Evolutionary conservation across 2,888 invertebrate genomes (phyloP), one percentile per base, ranked within the genome.

Genomic region (Cylindroiulus punctatus): DNA sequence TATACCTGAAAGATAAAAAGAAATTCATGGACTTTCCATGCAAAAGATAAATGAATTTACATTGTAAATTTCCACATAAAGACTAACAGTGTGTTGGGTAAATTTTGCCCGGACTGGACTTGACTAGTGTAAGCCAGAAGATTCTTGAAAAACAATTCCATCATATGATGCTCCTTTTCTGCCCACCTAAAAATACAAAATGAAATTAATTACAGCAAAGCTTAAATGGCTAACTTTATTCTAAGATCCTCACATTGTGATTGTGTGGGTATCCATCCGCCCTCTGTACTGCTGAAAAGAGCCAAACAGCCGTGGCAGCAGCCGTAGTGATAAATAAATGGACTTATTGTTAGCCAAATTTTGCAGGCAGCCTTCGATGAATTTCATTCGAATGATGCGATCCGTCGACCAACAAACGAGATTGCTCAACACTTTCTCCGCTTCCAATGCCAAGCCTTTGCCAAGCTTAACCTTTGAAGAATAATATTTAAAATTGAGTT

Each of bases 291-390:
- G 96, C 91, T 96, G 96, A 91, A 97, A 97, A 19, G 97, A 98
- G 4, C 96, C 96, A 89, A 98, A 94, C 84, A 98, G 91, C 91
- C 98, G 98, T 19, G 98, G 97, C 87, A 98, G 91, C 86, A 98
- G 92, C 86, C 97, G 93, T 88, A 98, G 92, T 4, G 97, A 97
- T 0, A 98, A 95, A 12, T 97, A 95, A 32, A 97, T 97, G 88
- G 97, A 97, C 93, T 94, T 94, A 91, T 97, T 96, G 88, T 94
- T 94, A 19, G 96, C 95, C 88, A 98, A 92, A 91, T 98, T 98
- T 89, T 96, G 95, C 83, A 98, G 92, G 89, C 97, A 97, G 12
- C 97, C 98, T 91, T 98, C 97, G 88, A 98, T 97, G 90, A 98
- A 98, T 91, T 97, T 97, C 92, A 97, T 96, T 86, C 97, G 93